phyloP scores from a whole-genome alignment of 2,797 vertebrate genomes.

The Notoglanidium macrostoma region DNA sequence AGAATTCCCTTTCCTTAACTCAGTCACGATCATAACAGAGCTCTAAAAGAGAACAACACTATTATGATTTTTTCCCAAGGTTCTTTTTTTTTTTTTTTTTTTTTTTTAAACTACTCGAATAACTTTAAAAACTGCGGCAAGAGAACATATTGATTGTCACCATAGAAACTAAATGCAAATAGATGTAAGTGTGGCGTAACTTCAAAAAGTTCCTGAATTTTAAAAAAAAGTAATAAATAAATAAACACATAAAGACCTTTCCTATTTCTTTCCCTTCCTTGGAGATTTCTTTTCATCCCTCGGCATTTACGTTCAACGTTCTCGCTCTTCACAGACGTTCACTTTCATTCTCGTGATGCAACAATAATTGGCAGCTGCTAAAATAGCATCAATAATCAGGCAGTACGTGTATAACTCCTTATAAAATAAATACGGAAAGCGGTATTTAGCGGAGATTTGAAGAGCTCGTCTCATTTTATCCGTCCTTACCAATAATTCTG shows the following conservation, averaged over 20 bases:
- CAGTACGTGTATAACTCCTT: neutral
- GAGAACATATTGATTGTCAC: constrained; percentile 34
- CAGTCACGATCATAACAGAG: neutral
- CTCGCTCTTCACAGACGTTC: neutral
- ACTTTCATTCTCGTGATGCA: neutral
- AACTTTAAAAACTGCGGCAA: constrained; percentile 34
- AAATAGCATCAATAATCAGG: neutral
- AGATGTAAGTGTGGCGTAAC: neutral
- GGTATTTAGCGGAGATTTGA: neutral
- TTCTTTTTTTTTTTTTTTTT: neutral
- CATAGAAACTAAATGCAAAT: constrained; percentile 45
- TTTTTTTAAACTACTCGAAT: constrained; percentile 1
- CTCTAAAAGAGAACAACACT: neutral
- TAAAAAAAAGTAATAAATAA: neutral
- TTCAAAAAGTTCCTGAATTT: constrained; percentile 11
- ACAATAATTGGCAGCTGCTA: neutral
- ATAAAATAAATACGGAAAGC: neutral
- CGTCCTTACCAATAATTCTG: neutral
- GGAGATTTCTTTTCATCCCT: neutral
- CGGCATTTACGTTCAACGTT: neutral
- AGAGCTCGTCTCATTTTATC: neutral
- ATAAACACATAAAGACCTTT: neutral
- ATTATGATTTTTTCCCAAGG: neutral
- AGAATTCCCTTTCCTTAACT: neutral
- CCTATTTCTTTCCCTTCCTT: neutral